Evolutionary conservation across 2,113 vertebrate species (phyloP).

Genomic region (Passer montanus): DNA sequence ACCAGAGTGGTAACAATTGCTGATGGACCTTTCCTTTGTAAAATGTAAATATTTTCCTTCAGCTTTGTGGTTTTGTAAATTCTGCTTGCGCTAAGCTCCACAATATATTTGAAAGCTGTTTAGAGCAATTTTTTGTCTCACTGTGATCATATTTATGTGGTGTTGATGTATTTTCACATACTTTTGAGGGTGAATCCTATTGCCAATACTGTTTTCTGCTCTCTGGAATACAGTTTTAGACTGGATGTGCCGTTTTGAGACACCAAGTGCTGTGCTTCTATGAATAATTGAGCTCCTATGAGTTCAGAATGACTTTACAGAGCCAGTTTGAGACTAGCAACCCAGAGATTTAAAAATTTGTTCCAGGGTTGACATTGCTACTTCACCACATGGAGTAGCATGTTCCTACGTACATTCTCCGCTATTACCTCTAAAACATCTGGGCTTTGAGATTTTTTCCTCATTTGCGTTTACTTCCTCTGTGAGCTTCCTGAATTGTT

Average conservation of each 20-base stretch:
- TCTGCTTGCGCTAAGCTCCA: neutral
- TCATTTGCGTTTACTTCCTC: neutral
- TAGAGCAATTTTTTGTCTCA: neutral
- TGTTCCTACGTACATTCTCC: neutral
- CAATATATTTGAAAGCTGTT: neutral
- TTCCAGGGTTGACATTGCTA: neutral
- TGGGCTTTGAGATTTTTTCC: fast-evolving
- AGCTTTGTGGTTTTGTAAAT: neutral
- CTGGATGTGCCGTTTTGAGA: neutral
- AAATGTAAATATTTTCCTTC: no score
- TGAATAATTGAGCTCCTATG: neutral
- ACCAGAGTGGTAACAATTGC: neutral
- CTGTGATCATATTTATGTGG: neutral
- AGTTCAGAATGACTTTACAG: neutral
- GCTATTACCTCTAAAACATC: neutral
- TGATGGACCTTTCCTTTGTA: neutral
- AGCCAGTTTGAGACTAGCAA: neutral
- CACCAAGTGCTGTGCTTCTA: neutral
- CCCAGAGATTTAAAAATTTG: neutral
- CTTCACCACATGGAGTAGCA: neutral
- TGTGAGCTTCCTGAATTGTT: neutral
- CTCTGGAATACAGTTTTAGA: neutral
- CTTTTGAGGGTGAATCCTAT: neutral
- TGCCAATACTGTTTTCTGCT: neutral
- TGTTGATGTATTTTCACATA: neutral